Evolutionary conservation across 2,888 invertebrate species (phyloP), one percentile per base, ranked within the genome.

Genomic region (Monopis laevigella): DNA sequence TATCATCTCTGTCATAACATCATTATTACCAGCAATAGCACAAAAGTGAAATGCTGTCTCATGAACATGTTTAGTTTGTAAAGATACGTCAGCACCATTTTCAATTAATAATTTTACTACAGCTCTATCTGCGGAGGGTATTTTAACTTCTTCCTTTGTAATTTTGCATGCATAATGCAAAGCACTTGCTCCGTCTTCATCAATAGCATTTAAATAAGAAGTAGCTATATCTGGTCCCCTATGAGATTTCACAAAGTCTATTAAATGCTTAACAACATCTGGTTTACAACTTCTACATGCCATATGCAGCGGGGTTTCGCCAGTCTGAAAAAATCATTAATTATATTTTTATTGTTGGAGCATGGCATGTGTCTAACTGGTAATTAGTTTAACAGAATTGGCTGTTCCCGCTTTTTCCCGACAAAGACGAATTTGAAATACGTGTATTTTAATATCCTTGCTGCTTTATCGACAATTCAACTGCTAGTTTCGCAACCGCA

Each of bases 21-120:
- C 96, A 60, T 96, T 96, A 70, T 97, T 98, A 12, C 99, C 99
- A 3, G 95, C 93, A 13, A 93, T 84, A 1, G 98, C 96, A 55
- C 96, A 93, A 61, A 95, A 92, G 65, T 99, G 99, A 57, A 99
- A 92, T 1, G 96, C 94, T 0, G 98, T 96, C 77, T 99, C 98
- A 52, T 90, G 86, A 11, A 90, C 90, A 70, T 90, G 86, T 72
- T 88, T 92, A 0, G 96, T 94, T 56, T 88, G 88, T 43, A 92
- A 72, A 39, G 89, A 88, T 0, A 95, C 91, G 62, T 98, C 95
- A 0, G 96, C 98, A 5, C 95, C 96, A 52, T 92, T 92, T 60
- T 96, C 90, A 41, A 99, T 83, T 1, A 99, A 83, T 41, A 93
- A 84, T 56, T 92, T 89, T 16, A 98, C 93, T 2, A 98, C 91